Evolutionary conservation across 53 echinoderm and acorn worm genomes (phyloP), one percentile per base, ranked within the genome.

Genomic region (Echinarachnius parma): DNA sequence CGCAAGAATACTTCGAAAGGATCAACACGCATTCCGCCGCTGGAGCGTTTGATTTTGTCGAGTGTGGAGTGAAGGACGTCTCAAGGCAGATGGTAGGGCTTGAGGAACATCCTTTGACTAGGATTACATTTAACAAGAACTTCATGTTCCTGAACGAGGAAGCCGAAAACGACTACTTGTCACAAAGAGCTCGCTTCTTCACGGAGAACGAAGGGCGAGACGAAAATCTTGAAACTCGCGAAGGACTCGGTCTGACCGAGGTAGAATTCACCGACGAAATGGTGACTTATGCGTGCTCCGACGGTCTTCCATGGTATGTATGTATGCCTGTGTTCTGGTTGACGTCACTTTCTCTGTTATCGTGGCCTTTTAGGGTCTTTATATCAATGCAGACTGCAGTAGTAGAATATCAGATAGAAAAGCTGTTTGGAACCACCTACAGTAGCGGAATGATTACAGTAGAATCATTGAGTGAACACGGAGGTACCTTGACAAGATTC

Each of bases 141-240:
- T 96, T 96, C 62, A 96, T 96, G 87, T 96, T 96, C 68, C 63
- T 91, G 44, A 96, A 96, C 35, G 96, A 91, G 62, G 87, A 96
- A 55, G 82, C 96, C 2, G 96, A 96, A 55, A 88, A 96, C 61
- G 96, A 96, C 69, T 96, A 96, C 57, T 80, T 96, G 28, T 90
- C 96, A 9, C 96, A 96, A 58, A 61, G 96, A 23, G 87, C 91
- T 1, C 45, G 96, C 23, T 96, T 96, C 66, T 96, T 96, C 34
- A 84, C 87, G 0, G 96, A 96, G 78, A 91, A 85, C 46, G 96
- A 96, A 36, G 96, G 91, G 3, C 57, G 96, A 16, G 96, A 96
- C 74, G 96, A 96, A 64, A 91, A 96, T 65, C 82, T 96, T 85
- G 96, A 96, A 72, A 96, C 96, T 1, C 65, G 96, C 14, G 96